Base-by-base conservation (phyloP, 2,797 vertebrate species). In the Molossus molossus region DNA sequence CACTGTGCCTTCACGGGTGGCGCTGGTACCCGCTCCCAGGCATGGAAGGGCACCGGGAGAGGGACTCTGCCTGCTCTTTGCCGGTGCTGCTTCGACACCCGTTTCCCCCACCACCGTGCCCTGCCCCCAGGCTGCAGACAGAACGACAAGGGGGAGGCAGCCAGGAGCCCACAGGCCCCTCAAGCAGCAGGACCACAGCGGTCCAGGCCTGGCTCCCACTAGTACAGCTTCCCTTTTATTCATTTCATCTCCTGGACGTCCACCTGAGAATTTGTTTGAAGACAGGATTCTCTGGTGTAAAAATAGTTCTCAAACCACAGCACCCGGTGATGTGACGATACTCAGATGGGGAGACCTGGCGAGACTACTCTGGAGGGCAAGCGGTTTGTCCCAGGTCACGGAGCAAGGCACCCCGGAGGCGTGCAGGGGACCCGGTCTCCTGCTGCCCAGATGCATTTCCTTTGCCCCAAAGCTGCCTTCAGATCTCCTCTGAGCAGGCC, bases 41-140 rank as follows among this genome's bases (percentile, higher is more conserved):
- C 48, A 62, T 14, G 17, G 89, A 90, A 75, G 60, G 23, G 18
- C 55, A 86, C 13, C 33, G 1, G 0, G 57, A 75, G 37, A 69
- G 27, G 55, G 33, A 21, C 8, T 14, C 60, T 37, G 53, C 48
- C 75, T 48, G 27, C 33, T 62, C 53, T 64, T 69, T 75, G 53
- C 55, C 87, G 18, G 21, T 57, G 55, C n/a, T 45, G 8, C 70
- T 55, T 23, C 12, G 37, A 50, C 17, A 6, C 13, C 25, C 14
- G 1, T 25, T 0, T 9, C 33, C 23, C n/a, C 15, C 9, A 37
- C 23, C 21, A 20, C 15, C 6, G 13, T 0, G 1, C 4, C 11
- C 73, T 1, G 1, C 7, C 5, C 23, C 3, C 45, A 81, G 45
- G 58, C 40, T 94, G 53, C 55, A 37, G 17, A 29, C 55, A 45